Base-by-base conservation (phyloP, 2,888 invertebrate species). In the Agrochola circellaris region DNA sequence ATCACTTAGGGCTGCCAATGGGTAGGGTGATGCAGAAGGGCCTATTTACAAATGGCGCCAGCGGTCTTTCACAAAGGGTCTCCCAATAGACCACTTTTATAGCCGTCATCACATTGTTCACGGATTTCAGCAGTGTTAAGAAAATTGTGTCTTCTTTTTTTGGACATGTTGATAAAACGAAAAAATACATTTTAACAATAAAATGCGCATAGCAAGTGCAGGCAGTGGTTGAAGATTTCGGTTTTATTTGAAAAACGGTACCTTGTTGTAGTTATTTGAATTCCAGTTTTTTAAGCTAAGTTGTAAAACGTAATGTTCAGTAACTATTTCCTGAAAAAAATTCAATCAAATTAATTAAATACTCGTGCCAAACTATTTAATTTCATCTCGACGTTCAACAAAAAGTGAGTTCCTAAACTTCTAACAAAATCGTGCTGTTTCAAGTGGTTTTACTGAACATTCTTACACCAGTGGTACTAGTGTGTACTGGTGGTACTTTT, bases 1-100 rank as follows among this genome's bases (percentile, higher is more conserved):
- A 75, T 80, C 90, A 90, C 91, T 90, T 90, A 89, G 83, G 83
- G 82, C 0, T 6, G 45, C 1, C 73, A 61, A n/a, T n/a, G 5
- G 0, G 42, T 2, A 71, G 65, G 15, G 26, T 42, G 72, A 79
- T 17, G 34, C 73, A 86, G 86, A 74, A 87, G 56, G 45, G 11
- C 20, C n/a, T 56, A 9, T 20, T 34, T 26, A 26, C 56, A 56
- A 23, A 76, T 65, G 26, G 56, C 26, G 23, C 61, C 23, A 45
- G 11, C 26, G 26, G 5, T n/a, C 17, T 23, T 23, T 30, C 23
- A 34, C 34, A 15, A 17, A 23, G 15, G 30, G 8, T 51, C 23
- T 54, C 23, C 17, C 64, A 23, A 54, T 30, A 58, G 23, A 34
- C 17, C n/a, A 60, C 17, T n/a, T n/a, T 34, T n/a, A 34, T 17